Conservation (phyloP, 2,888 invertebrate genomes). For the Brachylomia viminalis region DNA sequence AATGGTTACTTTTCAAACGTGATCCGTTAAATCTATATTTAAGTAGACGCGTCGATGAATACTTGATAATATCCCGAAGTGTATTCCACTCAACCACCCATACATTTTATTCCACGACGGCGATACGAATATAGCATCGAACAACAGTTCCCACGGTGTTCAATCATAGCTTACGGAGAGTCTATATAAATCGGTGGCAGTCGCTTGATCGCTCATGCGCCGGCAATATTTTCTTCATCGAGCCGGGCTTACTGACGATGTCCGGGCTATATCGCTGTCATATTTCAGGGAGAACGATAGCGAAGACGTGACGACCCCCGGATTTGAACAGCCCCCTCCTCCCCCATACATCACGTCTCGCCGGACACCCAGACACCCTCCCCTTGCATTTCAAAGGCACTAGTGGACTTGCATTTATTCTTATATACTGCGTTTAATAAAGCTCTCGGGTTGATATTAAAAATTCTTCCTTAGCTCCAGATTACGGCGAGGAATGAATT, state of each 20-base stretch:
- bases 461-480: conserved; percentile 80
- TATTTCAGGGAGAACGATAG: conserved; percentile 85
- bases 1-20: not conserved
- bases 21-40: not conserved
- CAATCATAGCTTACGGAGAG: conserved; percentile 65
- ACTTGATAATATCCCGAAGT: conserved; percentile 13
- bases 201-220: conserved; percentile 79
- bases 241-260: conserved; percentile 83
- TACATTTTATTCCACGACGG: conserved; percentile 10
- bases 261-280: conserved; percentile 84
- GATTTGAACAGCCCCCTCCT: conserved; percentile 60
- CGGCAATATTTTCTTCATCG: conserved; percentile 87
- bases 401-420: conserved; percentile 79
- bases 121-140: conserved; percentile 23
- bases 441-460: conserved; percentile 85
- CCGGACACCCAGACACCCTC: conserved; percentile 62
- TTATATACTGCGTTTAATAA: conserved; percentile 83
- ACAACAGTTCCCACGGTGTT: conserved; percentile 63
- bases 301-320: conserved; percentile 80
- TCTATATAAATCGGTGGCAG: conserved; percentile 65
- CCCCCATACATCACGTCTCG: conserved; percentile 71
- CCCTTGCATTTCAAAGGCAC: conserved; percentile 74
- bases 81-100: conserved; percentile 32
- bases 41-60: not conserved
- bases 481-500: conserved; percentile 74